phyloP scores from a whole-genome alignment of 2,113 vertebrate species.

The Salvelinus fontinalis region DNA sequence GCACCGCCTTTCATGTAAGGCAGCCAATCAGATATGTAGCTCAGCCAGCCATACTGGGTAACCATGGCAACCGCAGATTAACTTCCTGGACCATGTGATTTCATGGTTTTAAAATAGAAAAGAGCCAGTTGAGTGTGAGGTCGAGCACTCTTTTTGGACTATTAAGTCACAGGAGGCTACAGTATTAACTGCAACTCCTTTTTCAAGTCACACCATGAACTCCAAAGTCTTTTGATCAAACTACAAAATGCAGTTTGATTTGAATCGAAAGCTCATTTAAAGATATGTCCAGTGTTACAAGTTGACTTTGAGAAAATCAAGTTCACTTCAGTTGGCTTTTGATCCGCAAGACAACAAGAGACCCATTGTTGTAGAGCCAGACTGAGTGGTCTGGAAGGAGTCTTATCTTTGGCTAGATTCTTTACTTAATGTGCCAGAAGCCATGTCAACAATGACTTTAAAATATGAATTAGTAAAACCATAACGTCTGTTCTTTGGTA shows the following conservation, averaged over 20 bases:
- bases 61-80: constrained; percentile 45
- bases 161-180: neutral
- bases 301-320: neutral
- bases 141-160: neutral
- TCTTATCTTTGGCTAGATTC: no score
- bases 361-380: no score
- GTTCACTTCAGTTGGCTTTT: neutral
- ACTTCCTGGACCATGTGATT: constrained; percentile 48
- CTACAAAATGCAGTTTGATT: neutral
- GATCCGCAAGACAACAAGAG: no score
- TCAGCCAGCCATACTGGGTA: constrained; percentile 38
- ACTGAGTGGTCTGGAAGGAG: no score
- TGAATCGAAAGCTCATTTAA: neutral
- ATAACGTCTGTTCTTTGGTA: no score
- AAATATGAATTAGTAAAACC: no score
- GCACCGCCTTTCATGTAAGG: constrained; percentile 33
- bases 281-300: neutral
- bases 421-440: no score
- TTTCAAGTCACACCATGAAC: neutral
- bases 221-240: no score
- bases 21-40: constrained; percentile 42
- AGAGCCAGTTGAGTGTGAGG: constrained; percentile 9
- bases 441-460: no score
- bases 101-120: constrained; percentile 51
- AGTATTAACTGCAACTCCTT: neutral